Base-by-base conservation (phyloP, 1,140 invertebrate genomes). In the Lepidurus couesii region DNA sequence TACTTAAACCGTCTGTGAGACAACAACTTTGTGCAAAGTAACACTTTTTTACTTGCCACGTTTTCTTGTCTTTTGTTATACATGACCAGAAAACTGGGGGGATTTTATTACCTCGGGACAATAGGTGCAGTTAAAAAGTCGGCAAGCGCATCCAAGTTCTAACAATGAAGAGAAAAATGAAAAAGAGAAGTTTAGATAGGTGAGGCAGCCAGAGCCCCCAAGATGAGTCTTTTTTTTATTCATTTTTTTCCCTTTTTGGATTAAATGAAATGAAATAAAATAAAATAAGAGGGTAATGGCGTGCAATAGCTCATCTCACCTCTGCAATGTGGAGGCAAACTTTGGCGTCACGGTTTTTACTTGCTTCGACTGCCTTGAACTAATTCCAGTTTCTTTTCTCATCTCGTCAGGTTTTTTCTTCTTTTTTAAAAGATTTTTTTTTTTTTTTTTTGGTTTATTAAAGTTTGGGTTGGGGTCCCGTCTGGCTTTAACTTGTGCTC, bases 291-390 rank as follows among this genome's bases (percentile, higher is more conserved):
- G n/a, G 34, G 16, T 65, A 65, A 65, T 65, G 21, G 53, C 53
- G 21, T 65, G 53, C 53, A 65, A 65, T 65, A 65, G 53, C 21
- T 65, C 53, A 65, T 65, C 53, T 9, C 53, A 65, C 21, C 53
- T 9, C 13, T 21, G 21, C 21, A 16, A 65, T n/a, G 53, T 34
- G 53, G 21, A 65, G 53, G 53, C 53, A 16, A 65, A 65, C 53
- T 65, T 65, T 21, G 16, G 21, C 53, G 53, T 65, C 53, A 65
- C 53, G 53, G 53, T 65, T 65, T 65, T 65, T 13, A 65, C 53
- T 65, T 65, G 53, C 53, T 65, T 65, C 16, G 53, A 65, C 53
- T 65, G 53, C 53, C 53, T 65, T 65, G 53, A 65, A 65, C 53
- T 65, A 65, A 65, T 65, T 65, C 53, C 53, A 65, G 53, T n/a